Conservation (phyloP, 2,888 invertebrate genomes). For the Caenorhabditis sp. region DNA sequence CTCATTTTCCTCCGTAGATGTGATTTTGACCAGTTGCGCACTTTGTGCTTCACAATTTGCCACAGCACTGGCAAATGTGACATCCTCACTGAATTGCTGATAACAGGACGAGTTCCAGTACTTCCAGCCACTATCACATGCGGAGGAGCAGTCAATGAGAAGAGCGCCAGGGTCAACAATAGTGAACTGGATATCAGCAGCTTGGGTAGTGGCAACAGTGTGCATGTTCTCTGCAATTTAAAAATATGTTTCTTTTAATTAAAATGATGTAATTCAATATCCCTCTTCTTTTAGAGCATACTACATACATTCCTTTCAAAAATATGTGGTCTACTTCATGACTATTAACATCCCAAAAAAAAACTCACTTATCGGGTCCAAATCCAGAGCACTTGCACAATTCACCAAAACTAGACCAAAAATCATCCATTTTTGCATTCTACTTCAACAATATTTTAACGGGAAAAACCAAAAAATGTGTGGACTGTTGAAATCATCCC, state of each 20-base stretch:
- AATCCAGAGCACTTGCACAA: conserved; percentile 8
- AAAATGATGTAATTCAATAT: too few relatives aligned
- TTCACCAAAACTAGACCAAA: neutral
- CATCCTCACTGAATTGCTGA: conserved; percentile 7
- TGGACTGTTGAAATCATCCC: too few relatives aligned
- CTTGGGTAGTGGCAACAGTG: conserved; percentile 8
- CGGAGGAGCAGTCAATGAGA: conserved; percentile 14
- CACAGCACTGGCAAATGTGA: conserved; percentile 8
- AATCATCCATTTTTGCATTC: too few relatives aligned
- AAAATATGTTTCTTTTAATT: too few relatives aligned
- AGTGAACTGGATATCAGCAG: neutral
- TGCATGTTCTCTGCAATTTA: conserved; percentile 12
- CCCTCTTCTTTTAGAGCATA: too few relatives aligned
- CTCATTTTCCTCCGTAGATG: conserved; percentile 13
- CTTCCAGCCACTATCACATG: conserved; percentile 24
- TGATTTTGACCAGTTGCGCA: conserved; percentile 17
- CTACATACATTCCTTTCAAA: too few relatives aligned
- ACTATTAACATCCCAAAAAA: too few relatives aligned
- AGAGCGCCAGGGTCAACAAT: conserved; percentile 12
- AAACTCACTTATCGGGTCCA: conserved; percentile 23
- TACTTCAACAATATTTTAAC: neutral
- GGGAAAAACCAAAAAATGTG: too few relatives aligned
- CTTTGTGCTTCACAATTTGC: conserved; percentile 7
- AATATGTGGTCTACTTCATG: too few relatives aligned
- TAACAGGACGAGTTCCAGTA: conserved; percentile 23